A percentile compares a stretch with the other conserved stretches of the same genome.
These are phyloP conservation scores for Julus scanicus DNA, from an alignment of 2,888 invertebrate genomes.

Conservation along the genomic window DNA sequence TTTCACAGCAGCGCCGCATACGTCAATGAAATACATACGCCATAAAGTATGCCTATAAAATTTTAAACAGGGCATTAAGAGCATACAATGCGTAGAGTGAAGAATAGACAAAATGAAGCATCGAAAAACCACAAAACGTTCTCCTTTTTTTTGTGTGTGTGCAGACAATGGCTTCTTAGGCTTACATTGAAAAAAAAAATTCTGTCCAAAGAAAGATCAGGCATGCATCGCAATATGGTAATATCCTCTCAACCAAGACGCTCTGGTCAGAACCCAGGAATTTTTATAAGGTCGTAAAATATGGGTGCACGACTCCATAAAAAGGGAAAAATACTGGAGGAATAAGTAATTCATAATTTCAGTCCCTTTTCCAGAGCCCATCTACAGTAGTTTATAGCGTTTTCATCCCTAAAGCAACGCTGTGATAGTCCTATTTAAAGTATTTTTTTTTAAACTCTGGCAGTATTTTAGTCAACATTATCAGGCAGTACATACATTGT, in stretches of 20 bases:
- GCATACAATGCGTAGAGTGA: background rate
- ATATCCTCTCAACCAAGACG: conserved; percentile 36
- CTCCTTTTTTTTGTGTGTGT: background rate
- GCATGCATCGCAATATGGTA: conserved; percentile 35
- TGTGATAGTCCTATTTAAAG: no score
- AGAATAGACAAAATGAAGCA: conserved; percentile 45
- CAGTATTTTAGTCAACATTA: no score
- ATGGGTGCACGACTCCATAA: conserved; percentile 13
- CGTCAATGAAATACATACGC: conserved; percentile 29
- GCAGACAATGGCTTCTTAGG: conserved; percentile 34
- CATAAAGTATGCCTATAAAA: conserved; percentile 36
- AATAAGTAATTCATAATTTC: conserved; percentile 6
- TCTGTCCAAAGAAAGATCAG: conserved; percentile 21
- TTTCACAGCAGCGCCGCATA: background rate
- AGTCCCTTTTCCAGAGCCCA: background rate
- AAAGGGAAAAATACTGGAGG: background rate
- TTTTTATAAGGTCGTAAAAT: conserved; percentile 17
- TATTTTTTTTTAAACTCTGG: no score
- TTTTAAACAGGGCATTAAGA: conserved; percentile 39
- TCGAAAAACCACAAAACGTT: conserved; percentile 25
- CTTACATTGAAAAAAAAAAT: background rate
- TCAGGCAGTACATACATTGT: no score
- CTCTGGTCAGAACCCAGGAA: conserved; percentile 23
- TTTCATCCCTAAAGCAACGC: background rate
- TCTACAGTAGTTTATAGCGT: background rate